Conservation (phyloP, 37 sponge, comb jelly and placozoan genomes). For the Halichondria panicea region DNA sequence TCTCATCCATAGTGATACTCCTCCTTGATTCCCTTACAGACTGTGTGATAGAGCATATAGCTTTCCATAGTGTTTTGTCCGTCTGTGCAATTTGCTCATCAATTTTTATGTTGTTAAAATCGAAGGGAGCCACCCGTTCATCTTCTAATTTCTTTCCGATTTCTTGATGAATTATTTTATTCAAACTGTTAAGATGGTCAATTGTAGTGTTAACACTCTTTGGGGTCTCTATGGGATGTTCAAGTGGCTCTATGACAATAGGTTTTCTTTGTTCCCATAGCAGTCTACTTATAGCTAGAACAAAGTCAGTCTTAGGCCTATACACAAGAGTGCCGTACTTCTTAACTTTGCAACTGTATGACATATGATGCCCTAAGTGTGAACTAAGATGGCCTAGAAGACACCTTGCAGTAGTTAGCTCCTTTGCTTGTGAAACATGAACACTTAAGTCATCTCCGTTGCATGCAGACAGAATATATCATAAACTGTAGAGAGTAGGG, state of each 20-base stretch:
- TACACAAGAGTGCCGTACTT: conserved; percentile 33
- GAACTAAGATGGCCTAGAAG: conserved; percentile 3
- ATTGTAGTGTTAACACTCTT: not conserved
- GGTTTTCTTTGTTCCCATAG: no score
- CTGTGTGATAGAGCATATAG: conserved; percentile 1
- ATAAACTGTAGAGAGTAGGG: conserved; percentile 7
- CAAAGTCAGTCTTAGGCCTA: conserved; percentile 16
- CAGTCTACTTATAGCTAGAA: not conserved
- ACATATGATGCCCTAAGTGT: conserved; percentile 15
- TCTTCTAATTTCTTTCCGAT: not conserved
- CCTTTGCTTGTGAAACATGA: no score
- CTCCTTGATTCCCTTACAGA: conserved; percentile 1
- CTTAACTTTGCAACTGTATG: no score
- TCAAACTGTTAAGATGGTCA: conserved; percentile 5
- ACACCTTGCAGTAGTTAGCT: not conserved
- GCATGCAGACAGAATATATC: not conserved
- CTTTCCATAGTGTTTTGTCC: conserved; percentile 5
- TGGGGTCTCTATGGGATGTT: not conserved
- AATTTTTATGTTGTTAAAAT: not conserved
- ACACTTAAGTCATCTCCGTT: not conserved
- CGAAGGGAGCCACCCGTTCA: not conserved
- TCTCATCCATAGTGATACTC: not conserved
- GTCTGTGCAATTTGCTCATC: conserved; percentile 5
- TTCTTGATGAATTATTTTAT: not conserved
- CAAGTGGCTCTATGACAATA: not conserved